Percentiles rank a stretch among this genome's conserved stretches.
Conservation (phyloP, 2,797 vertebrate species). For the Varecia variegata region DNA sequence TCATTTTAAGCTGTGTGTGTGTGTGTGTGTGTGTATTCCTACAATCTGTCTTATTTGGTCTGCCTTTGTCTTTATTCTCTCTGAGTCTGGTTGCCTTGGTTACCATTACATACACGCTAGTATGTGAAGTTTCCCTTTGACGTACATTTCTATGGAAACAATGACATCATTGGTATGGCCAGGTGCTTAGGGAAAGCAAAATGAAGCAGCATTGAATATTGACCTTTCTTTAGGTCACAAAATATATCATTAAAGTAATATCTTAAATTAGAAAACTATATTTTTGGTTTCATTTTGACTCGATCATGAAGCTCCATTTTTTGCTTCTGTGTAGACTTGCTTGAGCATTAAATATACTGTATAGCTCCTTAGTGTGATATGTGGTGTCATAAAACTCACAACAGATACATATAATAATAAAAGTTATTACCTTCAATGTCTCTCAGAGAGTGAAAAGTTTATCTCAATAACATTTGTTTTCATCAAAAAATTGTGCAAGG, state of each 20-base stretch:
- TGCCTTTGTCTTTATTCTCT: constrained; percentile 64
- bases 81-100: constrained; percentile 73
- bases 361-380: neutral
- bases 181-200: constrained; percentile 34
- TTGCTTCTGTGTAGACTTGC: neutral
- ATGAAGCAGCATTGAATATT: neutral
- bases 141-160: constrained; percentile 76
- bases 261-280: constrained; percentile 23
- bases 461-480: neutral
- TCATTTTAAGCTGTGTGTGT: neutral
- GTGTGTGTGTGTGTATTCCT: neutral
- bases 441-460: neutral
- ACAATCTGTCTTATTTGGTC: constrained; percentile 57
- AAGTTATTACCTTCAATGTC: neutral
- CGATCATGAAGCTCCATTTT: constrained; percentile 28
- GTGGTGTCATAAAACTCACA: neutral
- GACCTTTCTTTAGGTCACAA: constrained; percentile 29
- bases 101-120: constrained; percentile 62
- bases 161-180: constrained; percentile 57
- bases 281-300: constrained; percentile 43
- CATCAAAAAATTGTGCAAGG: neutral
- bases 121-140: constrained; percentile 64
- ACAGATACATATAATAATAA: neutral
- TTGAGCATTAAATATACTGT: neutral
- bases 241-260: constrained; percentile 10